Evolutionary conservation across 2,113 vertebrate species (phyloP), one percentile per base, ranked within the genome.

Genomic region (Columba livia): DNA sequence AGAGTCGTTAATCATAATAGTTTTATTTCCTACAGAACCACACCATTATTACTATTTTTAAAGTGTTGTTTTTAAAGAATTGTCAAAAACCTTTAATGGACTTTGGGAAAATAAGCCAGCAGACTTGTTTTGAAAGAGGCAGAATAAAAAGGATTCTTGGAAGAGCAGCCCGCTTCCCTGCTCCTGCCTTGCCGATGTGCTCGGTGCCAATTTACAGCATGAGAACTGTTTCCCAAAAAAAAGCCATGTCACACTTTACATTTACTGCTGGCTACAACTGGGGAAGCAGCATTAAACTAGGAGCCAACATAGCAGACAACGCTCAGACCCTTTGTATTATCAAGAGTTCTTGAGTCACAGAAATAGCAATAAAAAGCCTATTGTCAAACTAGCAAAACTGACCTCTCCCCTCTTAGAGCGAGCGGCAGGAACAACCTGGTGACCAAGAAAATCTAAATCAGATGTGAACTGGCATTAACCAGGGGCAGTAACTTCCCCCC

Each of bases 61-160:
- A 92, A 65, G 64, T 34, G 73, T 31, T 94, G 85, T 95, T 97
- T 84, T 88, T 90, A 89, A 94, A 90, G 73, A 87, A 89, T 12
- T 79, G 53, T 50, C 72, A 92, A 95, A 95, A 92, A 48, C 26
- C 44, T 90, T 86, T 94, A 90, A 89, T 38, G 83, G 90, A 72
- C 61, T 92, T 79, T 1, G 50, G 61, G 91, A 92, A 84, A 93
- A 90, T 2, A 93, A 96, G 80, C 80, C 85, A 94, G 72, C 85
- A 92, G 80, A 93, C 74, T 94, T 96, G 92, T 96, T 97, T 96
- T 88, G 82, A 84, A 89, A 97, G 95, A 28, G 57, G 88, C 40
- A 92, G 89, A 94, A 90, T 85, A 85, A 95, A 85, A 75, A 92
- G 80, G 90, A 84, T 92, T 96, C 73, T 94, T 94, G 88, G 92